Conservation (phyloP, 2,888 invertebrate genomes). For the Crematogaster levior region DNA sequence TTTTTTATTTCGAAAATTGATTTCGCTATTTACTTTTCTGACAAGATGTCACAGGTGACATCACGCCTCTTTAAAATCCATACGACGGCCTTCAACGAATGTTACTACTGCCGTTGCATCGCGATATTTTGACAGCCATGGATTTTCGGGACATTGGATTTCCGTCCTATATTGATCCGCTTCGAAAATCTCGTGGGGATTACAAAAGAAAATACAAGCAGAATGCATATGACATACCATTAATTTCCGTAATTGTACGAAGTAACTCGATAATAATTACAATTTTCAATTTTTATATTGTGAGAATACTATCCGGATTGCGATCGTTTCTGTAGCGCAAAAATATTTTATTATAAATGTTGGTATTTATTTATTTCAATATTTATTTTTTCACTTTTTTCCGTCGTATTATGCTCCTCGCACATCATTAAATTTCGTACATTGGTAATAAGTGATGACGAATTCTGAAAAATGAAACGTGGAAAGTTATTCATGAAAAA, state of each 20-base stretch:
- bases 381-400: background rate
- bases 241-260: conserved; percentile 32
- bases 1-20: conserved; percentile 31
- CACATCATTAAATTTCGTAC: background rate
- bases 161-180: conserved; percentile 26
- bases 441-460: background rate
- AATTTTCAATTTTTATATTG: background rate
- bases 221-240: background rate
- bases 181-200: conserved; percentile 27
- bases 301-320: background rate
- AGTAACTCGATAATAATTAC: conserved; percentile 1
- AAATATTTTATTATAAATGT: conserved; percentile 13
- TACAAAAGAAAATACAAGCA: conserved; percentile 20
- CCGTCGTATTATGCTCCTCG: background rate
- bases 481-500: conserved; percentile 7
- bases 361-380: conserved; percentile 12
- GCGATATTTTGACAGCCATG: conserved; percentile 46
- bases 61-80: conserved; percentile 33
- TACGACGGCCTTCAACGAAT: conserved; percentile 21
- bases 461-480: background rate
- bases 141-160: conserved; percentile 46
- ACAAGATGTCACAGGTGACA: conserved; percentile 49
- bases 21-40: conserved; percentile 45
- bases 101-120: conserved; percentile 36
- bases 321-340: background rate